These are phyloP conservation scores for Synergus japonicus DNA, from an alignment of 2,888 invertebrate genomes.

Conservation along the genomic window DNA sequence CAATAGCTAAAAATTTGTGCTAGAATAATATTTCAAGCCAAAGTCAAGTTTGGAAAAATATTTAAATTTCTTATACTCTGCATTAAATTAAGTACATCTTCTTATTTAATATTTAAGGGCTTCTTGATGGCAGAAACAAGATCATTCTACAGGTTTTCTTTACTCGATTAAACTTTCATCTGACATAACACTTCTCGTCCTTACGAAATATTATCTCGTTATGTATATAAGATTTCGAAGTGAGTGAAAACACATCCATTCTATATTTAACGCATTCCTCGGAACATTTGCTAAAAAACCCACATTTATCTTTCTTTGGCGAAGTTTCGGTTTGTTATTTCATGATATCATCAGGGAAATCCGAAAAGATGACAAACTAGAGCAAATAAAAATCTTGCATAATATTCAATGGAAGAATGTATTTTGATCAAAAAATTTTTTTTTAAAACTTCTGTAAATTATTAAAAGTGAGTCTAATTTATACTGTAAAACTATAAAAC, in stretches of 20 bases:
- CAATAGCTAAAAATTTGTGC: not conserved
- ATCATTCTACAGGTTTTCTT: not conserved
- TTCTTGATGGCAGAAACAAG: not conserved
- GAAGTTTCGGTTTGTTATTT: not conserved
- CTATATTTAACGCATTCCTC: conserved; percentile 36
- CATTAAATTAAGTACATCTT: not conserved
- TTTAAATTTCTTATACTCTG: not conserved
- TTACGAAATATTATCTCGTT: conserved; percentile 33
- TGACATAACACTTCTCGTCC: conserved; percentile 32
- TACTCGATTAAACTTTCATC: conserved; percentile 12
- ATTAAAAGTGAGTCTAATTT: no score
- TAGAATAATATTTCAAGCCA: not conserved
- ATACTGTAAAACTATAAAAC: no score
- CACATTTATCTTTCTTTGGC: not conserved
- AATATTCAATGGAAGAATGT: not conserved
- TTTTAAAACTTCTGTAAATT: no score
- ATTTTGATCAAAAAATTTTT: not conserved
- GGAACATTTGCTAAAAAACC: conserved; percentile 5
- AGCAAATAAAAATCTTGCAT: not conserved
- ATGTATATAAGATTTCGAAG: conserved; percentile 32
- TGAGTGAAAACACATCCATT: conserved; percentile 26
- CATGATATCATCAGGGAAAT: not conserved
- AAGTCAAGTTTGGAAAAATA: not conserved
- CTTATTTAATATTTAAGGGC: not conserved
- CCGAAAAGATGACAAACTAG: not conserved